Conservation (phyloP, 2,888 invertebrate genomes). For the Frankliniella intonsa region DNA sequence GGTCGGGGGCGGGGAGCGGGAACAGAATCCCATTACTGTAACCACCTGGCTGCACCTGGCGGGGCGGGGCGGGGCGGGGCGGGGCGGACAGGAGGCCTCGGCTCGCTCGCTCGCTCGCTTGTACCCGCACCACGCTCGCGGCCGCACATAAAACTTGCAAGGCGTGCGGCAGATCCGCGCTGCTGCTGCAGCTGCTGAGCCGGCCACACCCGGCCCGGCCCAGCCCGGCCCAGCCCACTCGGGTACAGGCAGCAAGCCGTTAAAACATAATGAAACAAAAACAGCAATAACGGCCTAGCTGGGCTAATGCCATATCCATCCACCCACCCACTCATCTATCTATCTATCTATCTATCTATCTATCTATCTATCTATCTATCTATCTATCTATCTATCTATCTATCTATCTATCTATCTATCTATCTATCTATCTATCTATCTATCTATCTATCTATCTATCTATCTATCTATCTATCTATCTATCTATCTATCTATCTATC, state of each 20-base stretch:
- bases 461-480: no score
- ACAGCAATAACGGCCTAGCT: not conserved
- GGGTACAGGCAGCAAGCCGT: conserved; percentile 4
- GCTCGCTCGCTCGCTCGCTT: no score
- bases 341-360: conserved; percentile 26
- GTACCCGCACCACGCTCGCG: not conserved
- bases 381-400: not conserved
- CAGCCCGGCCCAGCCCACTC: conserved; percentile 4
- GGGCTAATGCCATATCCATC: not conserved
- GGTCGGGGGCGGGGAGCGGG: no score
- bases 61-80: no score
- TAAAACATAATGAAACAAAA: conserved; percentile 24
- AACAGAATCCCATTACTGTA: no score
- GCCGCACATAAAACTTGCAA: conserved; percentile 20
- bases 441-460: not conserved
- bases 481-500: not conserved
- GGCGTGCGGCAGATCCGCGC: not conserved
- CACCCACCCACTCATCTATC: not conserved
- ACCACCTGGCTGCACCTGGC: no score
- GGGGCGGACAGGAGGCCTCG: no score
- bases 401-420: not conserved
- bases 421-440: not conserved
- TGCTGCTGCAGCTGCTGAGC: not conserved
- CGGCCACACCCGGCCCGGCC: conserved; percentile 15
- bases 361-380: conserved; percentile 29